These are phyloP conservation scores for Melanocharis versteri DNA, from an alignment of 2,113 vertebrate genomes.

Conservation along the genomic window DNA sequence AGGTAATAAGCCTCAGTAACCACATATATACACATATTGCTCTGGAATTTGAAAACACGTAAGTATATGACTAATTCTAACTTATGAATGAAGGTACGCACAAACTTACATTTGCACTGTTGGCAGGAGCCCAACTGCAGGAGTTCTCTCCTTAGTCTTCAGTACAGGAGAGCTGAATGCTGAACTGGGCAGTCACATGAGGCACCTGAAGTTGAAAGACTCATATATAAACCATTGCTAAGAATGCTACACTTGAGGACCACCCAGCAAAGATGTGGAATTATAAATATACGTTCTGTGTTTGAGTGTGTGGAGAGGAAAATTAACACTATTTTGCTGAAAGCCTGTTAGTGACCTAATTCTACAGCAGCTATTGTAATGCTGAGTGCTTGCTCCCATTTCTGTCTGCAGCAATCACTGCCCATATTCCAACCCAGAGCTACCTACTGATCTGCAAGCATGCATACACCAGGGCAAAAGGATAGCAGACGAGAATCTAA, in stretches of 20 bases:
- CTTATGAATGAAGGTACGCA: background rate
- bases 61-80: background rate
- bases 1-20: constrained; percentile 8
- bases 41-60: background rate
- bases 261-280: background rate
- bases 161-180: background rate
- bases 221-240: background rate
- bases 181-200: background rate
- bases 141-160: background rate
- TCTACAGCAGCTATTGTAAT: background rate
- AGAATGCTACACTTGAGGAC: background rate
- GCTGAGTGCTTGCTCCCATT: background rate
- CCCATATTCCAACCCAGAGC: background rate
- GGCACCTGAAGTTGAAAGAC: background rate
- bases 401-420: background rate
- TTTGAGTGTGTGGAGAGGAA: background rate
- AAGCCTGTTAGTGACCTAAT: background rate
- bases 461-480: background rate
- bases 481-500: background rate
- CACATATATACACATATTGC: background rate
- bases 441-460: background rate
- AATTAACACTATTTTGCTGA: background rate
- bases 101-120: background rate
- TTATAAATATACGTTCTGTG: background rate
- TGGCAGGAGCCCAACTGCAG: background rate